A percentile compares a stretch with the other conserved stretches of the same genome.
phyloP scores from a whole-genome alignment of 2,113 vertebrate genomes.

The Hymenochirus boettgeri region DNA sequence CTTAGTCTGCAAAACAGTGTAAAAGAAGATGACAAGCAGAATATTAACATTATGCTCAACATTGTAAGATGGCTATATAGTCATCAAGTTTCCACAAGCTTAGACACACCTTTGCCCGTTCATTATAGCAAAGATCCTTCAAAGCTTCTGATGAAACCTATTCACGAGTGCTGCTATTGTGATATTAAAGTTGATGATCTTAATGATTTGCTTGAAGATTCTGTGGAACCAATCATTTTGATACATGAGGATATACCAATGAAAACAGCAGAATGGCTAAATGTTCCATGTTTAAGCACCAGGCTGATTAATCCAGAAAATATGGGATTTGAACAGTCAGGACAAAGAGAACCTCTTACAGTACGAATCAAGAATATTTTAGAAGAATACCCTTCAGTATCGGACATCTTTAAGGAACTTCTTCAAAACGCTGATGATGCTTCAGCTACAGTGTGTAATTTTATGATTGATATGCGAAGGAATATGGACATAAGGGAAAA shows the following conservation, averaged over 20 bases:
- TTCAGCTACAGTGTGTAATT: slow-evolving; percentile 92
- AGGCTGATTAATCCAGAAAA: slow-evolving; percentile 97
- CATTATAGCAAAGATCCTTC: slow-evolving; percentile 81
- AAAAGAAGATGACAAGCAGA: slow-evolving; percentile 83
- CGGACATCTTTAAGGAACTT: slow-evolving; percentile 96
- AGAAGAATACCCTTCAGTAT: slow-evolving; percentile 96
- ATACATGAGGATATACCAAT: slow-evolving; percentile 98
- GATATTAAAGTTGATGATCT: slow-evolving; percentile 98
- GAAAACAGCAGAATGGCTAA: slow-evolving; percentile 96
- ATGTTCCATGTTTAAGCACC: slow-evolving; percentile 95
- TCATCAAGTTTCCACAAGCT: slow-evolving; percentile 83
- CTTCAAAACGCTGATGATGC: slow-evolving; percentile 98
- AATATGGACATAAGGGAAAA: slow-evolving; percentile 95
- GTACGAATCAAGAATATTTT: slow-evolving; percentile 98
- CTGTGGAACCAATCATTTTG: slow-evolving; percentile 91
- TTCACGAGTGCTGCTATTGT: slow-evolving; percentile 96
- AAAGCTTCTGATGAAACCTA: slow-evolving; percentile 88
- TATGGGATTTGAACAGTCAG: slow-evolving; percentile 97
- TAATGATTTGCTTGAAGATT: slow-evolving; percentile 92
- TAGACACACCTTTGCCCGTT: slow-evolving; percentile 83
- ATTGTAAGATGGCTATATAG: slow-evolving; percentile 93
- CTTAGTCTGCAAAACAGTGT: slow-evolving; percentile 72
- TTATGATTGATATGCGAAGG: slow-evolving; percentile 96
- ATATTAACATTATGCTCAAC: slow-evolving; percentile 85
- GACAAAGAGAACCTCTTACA: slow-evolving; percentile 93